Evolutionary conservation across 2,888 invertebrate species (phyloP).

Genomic region (Drosophila neutralis): DNA sequence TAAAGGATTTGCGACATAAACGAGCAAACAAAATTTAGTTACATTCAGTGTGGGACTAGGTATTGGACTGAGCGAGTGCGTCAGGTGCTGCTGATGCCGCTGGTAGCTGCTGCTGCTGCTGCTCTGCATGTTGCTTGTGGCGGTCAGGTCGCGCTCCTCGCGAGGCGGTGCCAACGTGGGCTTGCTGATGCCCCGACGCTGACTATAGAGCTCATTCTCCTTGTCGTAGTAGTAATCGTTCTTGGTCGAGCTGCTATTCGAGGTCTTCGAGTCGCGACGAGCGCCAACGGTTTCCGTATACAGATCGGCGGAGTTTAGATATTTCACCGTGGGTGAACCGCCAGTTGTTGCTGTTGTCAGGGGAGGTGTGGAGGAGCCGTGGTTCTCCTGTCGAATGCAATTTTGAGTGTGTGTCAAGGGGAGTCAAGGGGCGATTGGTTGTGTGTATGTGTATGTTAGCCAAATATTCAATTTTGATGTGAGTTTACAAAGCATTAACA

Average conservation of each 20-base stretch:
- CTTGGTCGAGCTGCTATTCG: slow-evolving; percentile 74
- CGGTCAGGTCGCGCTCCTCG: slow-evolving; percentile 79
- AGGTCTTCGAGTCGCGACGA: slow-evolving; percentile 81
- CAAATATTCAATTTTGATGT: slow-evolving; percentile 67
- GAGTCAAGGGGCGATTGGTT: slow-evolving; percentile 11
- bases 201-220: slow-evolving; percentile 83
- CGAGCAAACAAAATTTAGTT: slow-evolving; percentile 74
- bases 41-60: slow-evolving; percentile 85
- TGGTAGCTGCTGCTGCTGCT: slow-evolving; percentile 47
- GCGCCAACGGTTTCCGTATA: slow-evolving; percentile 76
- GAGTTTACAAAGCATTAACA: slow-evolving; percentile 51
- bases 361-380: slow-evolving; percentile 68
- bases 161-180: slow-evolving; percentile 82
- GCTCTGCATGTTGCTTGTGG: slow-evolving; percentile 45
- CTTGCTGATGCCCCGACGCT: slow-evolving; percentile 77
- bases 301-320: slow-evolving; percentile 81
- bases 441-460: slow-evolving; percentile 46
- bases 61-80: slow-evolving; percentile 81
- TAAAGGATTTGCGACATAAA: slow-evolving; percentile 12
- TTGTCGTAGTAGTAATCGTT: slow-evolving; percentile 85
- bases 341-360: slow-evolving; percentile 66
- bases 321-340: slow-evolving; percentile 80
- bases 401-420: slow-evolving; percentile 62
- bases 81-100: slow-evolving; percentile 52
- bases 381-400: slow-evolving; percentile 80